Conservation (phyloP, 1,140 invertebrate species). For the Eumaeus atala region DNA sequence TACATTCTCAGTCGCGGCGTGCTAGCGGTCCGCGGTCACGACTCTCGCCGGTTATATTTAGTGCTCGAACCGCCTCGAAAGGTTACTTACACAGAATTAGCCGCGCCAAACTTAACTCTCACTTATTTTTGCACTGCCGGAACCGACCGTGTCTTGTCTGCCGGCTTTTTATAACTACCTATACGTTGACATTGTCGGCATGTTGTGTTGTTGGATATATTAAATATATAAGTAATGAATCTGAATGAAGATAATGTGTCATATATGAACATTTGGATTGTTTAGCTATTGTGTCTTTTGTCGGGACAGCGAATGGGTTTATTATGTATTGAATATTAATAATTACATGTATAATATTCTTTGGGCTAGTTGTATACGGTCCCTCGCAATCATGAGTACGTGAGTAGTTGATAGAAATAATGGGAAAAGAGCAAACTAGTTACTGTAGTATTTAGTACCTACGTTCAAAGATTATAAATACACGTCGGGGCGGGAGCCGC, state of each 20-base stretch:
- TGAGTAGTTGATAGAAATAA: too few relatives aligned
- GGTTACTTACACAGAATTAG: constrained; percentile 57
- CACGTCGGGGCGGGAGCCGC: neutral
- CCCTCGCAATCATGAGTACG: too few relatives aligned
- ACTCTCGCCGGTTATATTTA: constrained; percentile 44
- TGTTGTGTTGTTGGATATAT: constrained; percentile 8
- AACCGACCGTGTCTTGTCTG: constrained; percentile 4
- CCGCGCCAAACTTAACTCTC: constrained; percentile 55
- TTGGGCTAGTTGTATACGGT: too few relatives aligned
- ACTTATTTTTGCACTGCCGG: constrained; percentile 48
- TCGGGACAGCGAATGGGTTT: too few relatives aligned
- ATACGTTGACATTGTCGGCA: constrained; percentile 3
- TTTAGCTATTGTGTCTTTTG: too few relatives aligned
- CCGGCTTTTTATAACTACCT: constrained; percentile 8
- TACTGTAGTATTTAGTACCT: too few relatives aligned
- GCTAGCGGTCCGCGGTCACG: constrained; percentile 39
- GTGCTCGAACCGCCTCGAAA: constrained; percentile 41
- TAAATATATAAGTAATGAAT: too few relatives aligned
- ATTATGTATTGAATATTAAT: too few relatives aligned
- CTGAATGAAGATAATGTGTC: too few relatives aligned
- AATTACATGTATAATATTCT: too few relatives aligned
- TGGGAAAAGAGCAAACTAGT: too few relatives aligned
- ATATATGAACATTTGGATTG: too few relatives aligned
- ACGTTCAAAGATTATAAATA: neutral
- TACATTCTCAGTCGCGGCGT: constrained; percentile 28